A percentile compares a stretch with the other conserved stretches of the same genome.
These are phyloP conservation scores for Noctua janthe DNA, from an alignment of 2,888 invertebrate genomes.

Conservation along the genomic window DNA sequence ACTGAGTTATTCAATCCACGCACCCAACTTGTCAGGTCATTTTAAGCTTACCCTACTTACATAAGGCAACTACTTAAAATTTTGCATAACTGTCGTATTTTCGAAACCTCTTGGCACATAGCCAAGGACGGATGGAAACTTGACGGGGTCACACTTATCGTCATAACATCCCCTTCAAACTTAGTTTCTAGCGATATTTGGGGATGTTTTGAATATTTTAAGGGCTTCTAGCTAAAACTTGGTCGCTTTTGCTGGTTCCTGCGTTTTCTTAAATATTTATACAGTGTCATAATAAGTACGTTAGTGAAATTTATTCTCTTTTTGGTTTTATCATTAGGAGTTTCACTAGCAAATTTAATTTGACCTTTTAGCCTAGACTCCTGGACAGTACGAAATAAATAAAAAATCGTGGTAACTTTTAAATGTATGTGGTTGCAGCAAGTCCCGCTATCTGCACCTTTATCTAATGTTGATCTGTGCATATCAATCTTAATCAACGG, in stretches of 20 bases:
- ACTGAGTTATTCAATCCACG: constrained; percentile 39
- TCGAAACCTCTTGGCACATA: constrained; percentile 49
- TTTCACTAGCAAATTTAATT: no score
- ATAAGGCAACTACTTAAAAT: constrained; percentile 28
- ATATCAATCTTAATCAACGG: not conserved
- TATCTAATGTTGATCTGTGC: not conserved
- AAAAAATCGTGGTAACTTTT: not conserved
- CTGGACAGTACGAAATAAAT: no score
- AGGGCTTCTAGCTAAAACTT: constrained; percentile 11
- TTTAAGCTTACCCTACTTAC: constrained; percentile 39
- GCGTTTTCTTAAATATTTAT: constrained; percentile 1
- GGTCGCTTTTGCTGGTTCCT: not conserved
- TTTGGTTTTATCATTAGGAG: not conserved
- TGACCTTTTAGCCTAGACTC: not conserved
- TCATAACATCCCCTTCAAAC: constrained; percentile 43
- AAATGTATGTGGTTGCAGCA: not conserved
- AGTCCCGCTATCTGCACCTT: not conserved
- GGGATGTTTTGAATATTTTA: constrained; percentile 45
- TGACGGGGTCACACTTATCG: constrained; percentile 58
- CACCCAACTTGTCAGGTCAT: constrained; percentile 35
- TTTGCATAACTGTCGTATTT: constrained; percentile 63
- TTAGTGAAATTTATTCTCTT: not conserved
- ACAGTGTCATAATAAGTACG: not conserved
- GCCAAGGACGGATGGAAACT: constrained; percentile 62
- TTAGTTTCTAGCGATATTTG: constrained; percentile 38